Percentiles rank a stretch among this genome's conserved stretches.
phyloP scores from a whole-genome alignment of 2,888 invertebrate species.

The Plagodis dolabraria region DNA sequence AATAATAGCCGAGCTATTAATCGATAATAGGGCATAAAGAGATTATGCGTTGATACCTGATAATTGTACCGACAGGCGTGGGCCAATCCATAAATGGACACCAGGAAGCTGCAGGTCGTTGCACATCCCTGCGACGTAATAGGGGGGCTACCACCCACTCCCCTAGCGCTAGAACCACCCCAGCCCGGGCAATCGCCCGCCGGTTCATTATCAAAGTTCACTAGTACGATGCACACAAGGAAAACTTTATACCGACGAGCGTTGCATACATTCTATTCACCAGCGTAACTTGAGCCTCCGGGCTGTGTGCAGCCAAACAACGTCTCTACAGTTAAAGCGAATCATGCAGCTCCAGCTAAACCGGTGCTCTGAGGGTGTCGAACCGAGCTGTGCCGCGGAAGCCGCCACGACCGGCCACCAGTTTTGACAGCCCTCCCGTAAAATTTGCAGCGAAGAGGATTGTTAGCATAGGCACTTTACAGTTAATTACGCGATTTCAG shows the following conservation, averaged over 20 bases:
- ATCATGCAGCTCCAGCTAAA: conserved; percentile 53
- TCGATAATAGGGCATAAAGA: background rate
- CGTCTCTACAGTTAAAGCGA: conserved; percentile 25
- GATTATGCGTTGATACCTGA: conserved; percentile 10
- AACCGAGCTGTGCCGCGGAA: conserved; percentile 64
- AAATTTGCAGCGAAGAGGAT: conserved; percentile 69
- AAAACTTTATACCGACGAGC: conserved; percentile 11
- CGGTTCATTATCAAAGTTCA: conserved; percentile 84
- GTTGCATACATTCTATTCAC: conserved; percentile 47
- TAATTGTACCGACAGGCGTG: conserved; percentile 27
- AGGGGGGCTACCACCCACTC: conserved; percentile 37
- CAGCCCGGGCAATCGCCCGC: conserved; percentile 68
- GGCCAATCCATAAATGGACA: conserved; percentile 15
- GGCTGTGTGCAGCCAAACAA: conserved; percentile 37
- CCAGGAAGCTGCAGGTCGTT: conserved; percentile 60
- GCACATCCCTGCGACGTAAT: conserved; percentile 59
- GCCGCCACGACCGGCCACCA: conserved; percentile 55
- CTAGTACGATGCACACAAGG: conserved; percentile 74
- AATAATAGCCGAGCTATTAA: too few relatives aligned
- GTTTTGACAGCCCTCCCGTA: conserved; percentile 73
- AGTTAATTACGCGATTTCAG: conserved; percentile 39
- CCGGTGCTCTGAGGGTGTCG: conserved; percentile 59
- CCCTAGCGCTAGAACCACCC: conserved; percentile 40
- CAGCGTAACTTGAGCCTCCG: conserved; percentile 47
- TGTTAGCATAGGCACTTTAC: conserved; percentile 46